These are phyloP conservation scores for Trachurus trachurus DNA, from an alignment of 2,797 vertebrate genomes.

Conservation along the genomic window DNA sequence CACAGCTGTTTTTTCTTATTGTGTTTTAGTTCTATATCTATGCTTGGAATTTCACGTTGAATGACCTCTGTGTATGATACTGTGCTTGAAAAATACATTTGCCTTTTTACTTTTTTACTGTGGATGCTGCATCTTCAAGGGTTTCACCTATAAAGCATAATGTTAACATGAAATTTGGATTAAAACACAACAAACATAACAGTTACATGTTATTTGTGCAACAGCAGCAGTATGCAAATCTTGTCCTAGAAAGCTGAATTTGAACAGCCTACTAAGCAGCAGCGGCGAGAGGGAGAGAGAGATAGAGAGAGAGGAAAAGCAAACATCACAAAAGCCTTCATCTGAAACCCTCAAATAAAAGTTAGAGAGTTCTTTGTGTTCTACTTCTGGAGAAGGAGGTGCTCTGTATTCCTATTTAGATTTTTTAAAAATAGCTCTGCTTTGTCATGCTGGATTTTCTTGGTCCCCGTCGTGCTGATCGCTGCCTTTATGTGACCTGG, in stretches of 20 bases:
- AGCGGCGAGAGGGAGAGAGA: background rate
- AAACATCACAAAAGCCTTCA: constrained; percentile 18
- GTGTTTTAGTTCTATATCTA: too few relatives aligned
- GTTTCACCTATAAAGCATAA: background rate
- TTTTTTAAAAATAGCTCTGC: constrained; percentile 68
- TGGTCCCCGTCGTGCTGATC: constrained; percentile 9
- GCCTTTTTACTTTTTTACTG: background rate
- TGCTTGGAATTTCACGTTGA: too few relatives aligned
- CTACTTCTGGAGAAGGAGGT: constrained; percentile 28
- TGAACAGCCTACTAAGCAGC: constrained; percentile 43
- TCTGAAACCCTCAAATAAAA: constrained; percentile 40
- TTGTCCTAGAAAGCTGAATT: constrained; percentile 44
- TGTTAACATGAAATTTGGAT: constrained; percentile 5
- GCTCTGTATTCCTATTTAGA: constrained; percentile 17
- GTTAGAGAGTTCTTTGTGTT: constrained; percentile 37
- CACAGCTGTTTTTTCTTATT: too few relatives aligned
- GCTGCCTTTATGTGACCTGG: constrained; percentile 30
- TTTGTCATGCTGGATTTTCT: constrained; percentile 58
- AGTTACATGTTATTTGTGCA: constrained; percentile 23
- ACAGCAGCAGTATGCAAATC: constrained; percentile 44
- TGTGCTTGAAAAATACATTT: too few relatives aligned
- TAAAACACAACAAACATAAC: constrained; percentile 8
- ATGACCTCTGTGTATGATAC: too few relatives aligned
- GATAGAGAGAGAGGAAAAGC: background rate
- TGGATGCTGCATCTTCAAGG: background rate